A percentile compares a stretch with the other conserved stretches of the same genome.
phyloP scores from a whole-genome alignment of 2,888 invertebrate genomes.

The Steinernema carpocapsae region DNA sequence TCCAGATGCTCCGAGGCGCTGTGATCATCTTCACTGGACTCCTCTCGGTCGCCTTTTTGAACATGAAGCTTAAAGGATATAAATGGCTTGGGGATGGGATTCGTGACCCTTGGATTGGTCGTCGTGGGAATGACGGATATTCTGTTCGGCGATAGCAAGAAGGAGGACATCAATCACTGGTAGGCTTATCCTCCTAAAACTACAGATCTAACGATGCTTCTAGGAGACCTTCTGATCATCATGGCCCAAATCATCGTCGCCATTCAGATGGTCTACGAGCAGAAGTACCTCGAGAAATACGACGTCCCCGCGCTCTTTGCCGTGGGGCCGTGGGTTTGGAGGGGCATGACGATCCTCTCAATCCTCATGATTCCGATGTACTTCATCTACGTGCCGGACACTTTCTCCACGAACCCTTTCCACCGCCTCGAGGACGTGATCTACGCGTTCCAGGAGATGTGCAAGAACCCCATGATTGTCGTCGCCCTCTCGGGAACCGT shows the following conservation, averaged over 20 bases:
- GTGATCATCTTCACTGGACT: conserved; percentile 88
- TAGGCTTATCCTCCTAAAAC: conserved; percentile 16
- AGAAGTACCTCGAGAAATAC: conserved; percentile 82
- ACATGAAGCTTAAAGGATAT: conserved; percentile 70
- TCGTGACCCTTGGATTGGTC: conserved; percentile 69
- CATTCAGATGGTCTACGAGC: conserved; percentile 90
- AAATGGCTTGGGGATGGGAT: conserved; percentile 72
- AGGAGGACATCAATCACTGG: conserved; percentile 74
- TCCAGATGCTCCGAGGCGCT: conserved; percentile 91
- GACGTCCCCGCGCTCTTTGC: conserved; percentile 89
- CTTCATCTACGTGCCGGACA: conserved; percentile 78
- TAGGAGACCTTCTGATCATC: conserved; percentile 74
- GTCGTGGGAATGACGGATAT: conserved; percentile 68
- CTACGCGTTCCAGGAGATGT: conserved; percentile 84
- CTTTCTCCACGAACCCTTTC: conserved; percentile 79
- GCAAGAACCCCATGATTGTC: conserved; percentile 75
- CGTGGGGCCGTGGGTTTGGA: no score
- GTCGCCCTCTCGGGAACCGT: conserved; percentile 74
- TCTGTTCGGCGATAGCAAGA: conserved; percentile 66
- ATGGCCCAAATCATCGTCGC: conserved; percentile 81
- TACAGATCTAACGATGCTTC: conserved; percentile 36
- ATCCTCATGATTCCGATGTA: conserved; percentile 81
- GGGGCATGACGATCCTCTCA: conserved; percentile 65
- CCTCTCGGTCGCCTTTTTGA: conserved; percentile 82
- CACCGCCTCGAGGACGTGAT: conserved; percentile 79